Evolutionary conservation across 2,888 invertebrate species (phyloP), one percentile per base, ranked within the genome.

Genomic region (Standfussiana lucernea): DNA sequence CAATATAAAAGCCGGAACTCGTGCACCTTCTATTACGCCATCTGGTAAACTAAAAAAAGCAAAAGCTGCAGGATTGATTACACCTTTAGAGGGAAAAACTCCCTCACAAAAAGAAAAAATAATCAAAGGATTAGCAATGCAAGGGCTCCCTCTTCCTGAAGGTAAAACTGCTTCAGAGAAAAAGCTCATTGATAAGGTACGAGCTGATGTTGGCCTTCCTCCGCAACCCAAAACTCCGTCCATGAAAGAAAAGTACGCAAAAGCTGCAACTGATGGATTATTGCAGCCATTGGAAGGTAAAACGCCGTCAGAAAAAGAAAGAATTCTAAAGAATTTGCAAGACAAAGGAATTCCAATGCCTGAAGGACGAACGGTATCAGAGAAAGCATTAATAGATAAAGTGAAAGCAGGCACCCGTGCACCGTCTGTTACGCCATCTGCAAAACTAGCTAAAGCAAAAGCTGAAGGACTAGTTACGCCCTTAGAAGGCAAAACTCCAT

Each of bases 261-360:
- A 28, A 75, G 83, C 74, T 28, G 82, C 82, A 66, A 75, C 72
- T 21, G 68, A 59, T 5, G 84, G 84, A 0, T 10, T 82, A 1
- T 13, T 91, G 8, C 89, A 86, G 1, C 88, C 88, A 7, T 69
- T 90, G 10, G 72, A 83, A 74, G 88, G 88, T 0, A 90, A 91
- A 79, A 72, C 89, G 0, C 82, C 85, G 0, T 21, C 69, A 8
- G 53, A 69, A 37, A 69, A 69, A 69, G 69, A 69, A 56, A 69
- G 56, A 0, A 69, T 69, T 8, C 13, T 56, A 56, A 28, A 69
- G 56, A 40, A 40, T 56, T 69, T 28, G 69, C 69, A 28, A 3
- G 11, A n/a, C 8, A 28, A 13, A 37, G 69, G 69, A n/a, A 28
- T 69, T 0, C 69, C 69, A 0, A 5, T 69, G 1, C 69, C 69